Percentiles rank a stretch among this genome's conserved stretches.
These are phyloP conservation scores for Oriolus oriolus DNA, from an alignment of 2,113 vertebrate species.

Conservation along the genomic window DNA sequence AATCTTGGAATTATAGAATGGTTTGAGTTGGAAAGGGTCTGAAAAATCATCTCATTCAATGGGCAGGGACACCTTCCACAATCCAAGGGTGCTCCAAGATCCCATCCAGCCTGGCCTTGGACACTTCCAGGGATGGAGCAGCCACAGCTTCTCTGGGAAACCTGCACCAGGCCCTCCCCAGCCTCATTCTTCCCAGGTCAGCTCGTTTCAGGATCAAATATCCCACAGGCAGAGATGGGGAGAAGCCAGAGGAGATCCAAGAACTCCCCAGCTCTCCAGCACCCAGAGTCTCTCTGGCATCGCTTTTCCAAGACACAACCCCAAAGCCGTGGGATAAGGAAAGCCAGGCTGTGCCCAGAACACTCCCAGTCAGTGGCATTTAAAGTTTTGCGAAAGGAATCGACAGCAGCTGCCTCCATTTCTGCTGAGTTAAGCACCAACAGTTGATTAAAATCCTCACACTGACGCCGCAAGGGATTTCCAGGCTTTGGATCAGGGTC, in stretches of 20 bases:
- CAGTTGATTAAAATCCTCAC: neutral
- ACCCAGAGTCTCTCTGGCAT: rapidly evolving
- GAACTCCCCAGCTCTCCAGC: neutral
- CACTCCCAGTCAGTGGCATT: neutral
- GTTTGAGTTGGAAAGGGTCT: neutral
- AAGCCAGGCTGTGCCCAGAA: neutral
- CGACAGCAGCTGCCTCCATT: neutral
- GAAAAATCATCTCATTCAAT: neutral
- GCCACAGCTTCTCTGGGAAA: neutral
- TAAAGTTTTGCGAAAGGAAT: neutral
- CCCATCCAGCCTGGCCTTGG: neutral
- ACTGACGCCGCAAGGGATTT: neutral
- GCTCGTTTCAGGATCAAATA: neutral
- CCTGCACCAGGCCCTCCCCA: neutral
- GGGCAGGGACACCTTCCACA: neutral
- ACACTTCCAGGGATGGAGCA: neutral
- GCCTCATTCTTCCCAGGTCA: neutral
- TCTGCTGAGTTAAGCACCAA: neutral
- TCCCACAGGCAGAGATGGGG: rapidly evolving
- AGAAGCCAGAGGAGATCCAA: neutral
- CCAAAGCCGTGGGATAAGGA: neutral
- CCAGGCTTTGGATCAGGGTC: neutral
- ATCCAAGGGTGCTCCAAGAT: neutral
- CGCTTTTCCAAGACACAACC: rapidly evolving
- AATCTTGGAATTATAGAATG: neutral